Evolutionary conservation across 2,113 vertebrate genomes (phyloP).

Genomic region (Orycteropus afer): DNA sequence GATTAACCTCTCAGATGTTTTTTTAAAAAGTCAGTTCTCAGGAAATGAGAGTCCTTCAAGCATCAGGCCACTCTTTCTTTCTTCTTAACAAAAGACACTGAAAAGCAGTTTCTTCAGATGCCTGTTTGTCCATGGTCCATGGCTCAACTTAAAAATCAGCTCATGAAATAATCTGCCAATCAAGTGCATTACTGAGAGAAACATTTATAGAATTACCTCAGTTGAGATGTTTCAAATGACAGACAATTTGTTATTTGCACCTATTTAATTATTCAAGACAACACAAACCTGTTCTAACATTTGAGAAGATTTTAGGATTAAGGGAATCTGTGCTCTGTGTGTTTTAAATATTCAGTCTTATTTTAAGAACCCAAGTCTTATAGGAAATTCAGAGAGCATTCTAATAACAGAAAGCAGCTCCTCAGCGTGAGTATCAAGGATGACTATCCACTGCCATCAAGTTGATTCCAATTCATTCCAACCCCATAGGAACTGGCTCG

Average conservation of each 20-base stretch:
- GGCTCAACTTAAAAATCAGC: slow-evolving; percentile 3
- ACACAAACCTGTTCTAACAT: slow-evolving; percentile 61
- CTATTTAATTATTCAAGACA: slow-evolving; percentile 66
- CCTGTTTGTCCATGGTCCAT: slow-evolving; percentile 32
- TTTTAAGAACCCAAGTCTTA: slow-evolving; percentile 24
- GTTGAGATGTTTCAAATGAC: slow-evolving; percentile 61
- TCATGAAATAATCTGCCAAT: slow-evolving; percentile 61
- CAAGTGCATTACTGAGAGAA: slow-evolving; percentile 46
- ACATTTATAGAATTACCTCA: slow-evolving; percentile 51
- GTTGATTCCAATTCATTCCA: no score
- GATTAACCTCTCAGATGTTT: slow-evolving; percentile 25
- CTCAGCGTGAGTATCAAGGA: accelerated
- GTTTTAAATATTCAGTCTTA: slow-evolving; percentile 63
- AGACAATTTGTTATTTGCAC: slow-evolving; percentile 52
- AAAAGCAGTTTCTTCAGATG: slow-evolving; percentile 21
- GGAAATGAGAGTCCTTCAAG: slow-evolving; percentile 24
- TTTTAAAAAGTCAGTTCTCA: slow-evolving; percentile 25
- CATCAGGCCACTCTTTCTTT: slow-evolving; percentile 23
- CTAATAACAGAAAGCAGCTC: background rate
- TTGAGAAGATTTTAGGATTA: slow-evolving; percentile 65
- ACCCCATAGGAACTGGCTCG: no score
- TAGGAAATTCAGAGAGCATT: background rate
- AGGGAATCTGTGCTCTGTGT: slow-evolving; percentile 12
- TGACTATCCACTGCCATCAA: no score
- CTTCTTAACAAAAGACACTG: slow-evolving; percentile 47